Percentiles rank a stretch among this genome's conserved stretches.
Evolutionary conservation across 2,888 invertebrate genomes (phyloP).

Genomic region (Drosophila colorata): DNA sequence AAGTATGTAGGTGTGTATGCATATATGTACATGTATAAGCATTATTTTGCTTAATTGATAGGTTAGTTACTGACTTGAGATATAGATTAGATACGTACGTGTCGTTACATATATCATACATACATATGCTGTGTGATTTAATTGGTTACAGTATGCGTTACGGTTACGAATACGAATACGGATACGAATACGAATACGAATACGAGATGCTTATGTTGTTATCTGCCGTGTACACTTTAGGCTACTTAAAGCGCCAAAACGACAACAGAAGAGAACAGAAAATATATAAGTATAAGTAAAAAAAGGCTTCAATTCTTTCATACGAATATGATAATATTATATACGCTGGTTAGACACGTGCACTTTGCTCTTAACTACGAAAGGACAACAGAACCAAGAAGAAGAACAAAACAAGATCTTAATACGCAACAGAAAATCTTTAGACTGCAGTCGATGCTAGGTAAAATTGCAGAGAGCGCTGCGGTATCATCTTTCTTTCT

Average conservation of each 20-base stretch:
- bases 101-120: conserved; percentile 32
- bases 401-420: conserved; percentile 4
- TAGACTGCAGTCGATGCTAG: conserved; percentile 15
- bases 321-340: conserved; percentile 45
- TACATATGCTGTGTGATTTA: conserved; percentile 50
- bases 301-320: conserved; percentile 39
- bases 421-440: conserved; percentile 25
- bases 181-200: conserved; percentile 22
- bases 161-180: conserved; percentile 32
- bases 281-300: conserved; percentile 22
- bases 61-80: conserved; percentile 40
- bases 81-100: conserved; percentile 38
- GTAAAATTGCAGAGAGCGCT: conserved; percentile 22
- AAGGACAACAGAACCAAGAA: conserved; percentile 32
- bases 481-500: conserved; percentile 3
- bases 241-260: conserved; percentile 34
- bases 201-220: conserved; percentile 27
- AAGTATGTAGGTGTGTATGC: conserved; percentile 17
- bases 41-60: conserved; percentile 53
- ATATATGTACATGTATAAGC: conserved; percentile 14
- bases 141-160: conserved; percentile 39
- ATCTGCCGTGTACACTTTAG: conserved; percentile 51
- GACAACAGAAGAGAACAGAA: conserved; percentile 26
- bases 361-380: conserved; percentile 65
- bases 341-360: conserved; percentile 67